Percentiles rank a stretch among this genome's conserved stretches.
phyloP scores from a whole-genome alignment of 2,113 vertebrate genomes.

The Conger conger region DNA sequence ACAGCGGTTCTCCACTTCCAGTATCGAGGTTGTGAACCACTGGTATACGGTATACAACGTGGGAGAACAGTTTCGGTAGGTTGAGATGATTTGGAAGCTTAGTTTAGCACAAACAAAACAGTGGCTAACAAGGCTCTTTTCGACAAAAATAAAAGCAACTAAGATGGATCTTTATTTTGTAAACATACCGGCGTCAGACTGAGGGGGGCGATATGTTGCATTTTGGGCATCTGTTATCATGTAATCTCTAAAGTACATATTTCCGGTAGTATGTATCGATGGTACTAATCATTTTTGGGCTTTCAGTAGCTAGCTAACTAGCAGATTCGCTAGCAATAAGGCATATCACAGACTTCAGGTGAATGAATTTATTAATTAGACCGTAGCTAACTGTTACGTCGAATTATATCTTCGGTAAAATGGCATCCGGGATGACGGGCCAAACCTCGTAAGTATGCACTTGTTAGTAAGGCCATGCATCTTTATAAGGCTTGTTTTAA shows the following conservation, averaged over 20 bases:
- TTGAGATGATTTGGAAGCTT: too few species aligned
- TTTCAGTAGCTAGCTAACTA: neutral
- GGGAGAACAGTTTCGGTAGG: too few species aligned
- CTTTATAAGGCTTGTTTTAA: neutral
- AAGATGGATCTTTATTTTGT: neutral
- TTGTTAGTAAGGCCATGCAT: neutral
- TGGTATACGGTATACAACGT: too few species aligned
- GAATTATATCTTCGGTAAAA: conserved; percentile 43
- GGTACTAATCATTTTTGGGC: neutral
- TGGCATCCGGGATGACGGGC: conserved; percentile 72
- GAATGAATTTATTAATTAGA: neutral
- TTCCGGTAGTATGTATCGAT: neutral
- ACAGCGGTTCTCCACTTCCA: too few species aligned
- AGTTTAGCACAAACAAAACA: too few species aligned
- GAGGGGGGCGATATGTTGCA: neutral
- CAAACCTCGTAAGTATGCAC: conserved; percentile 67
- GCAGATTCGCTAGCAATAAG: too few species aligned
- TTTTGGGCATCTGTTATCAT: neutral
- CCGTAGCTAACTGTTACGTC: neutral
- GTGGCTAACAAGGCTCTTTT: neutral
- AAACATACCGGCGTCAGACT: neutral
- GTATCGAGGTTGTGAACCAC: too few species aligned
- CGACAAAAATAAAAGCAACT: neutral
- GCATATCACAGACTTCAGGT: neutral
- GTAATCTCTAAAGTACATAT: neutral